Conservation (phyloP, 2,113 vertebrate genomes). For the Chrysemys picta region DNA sequence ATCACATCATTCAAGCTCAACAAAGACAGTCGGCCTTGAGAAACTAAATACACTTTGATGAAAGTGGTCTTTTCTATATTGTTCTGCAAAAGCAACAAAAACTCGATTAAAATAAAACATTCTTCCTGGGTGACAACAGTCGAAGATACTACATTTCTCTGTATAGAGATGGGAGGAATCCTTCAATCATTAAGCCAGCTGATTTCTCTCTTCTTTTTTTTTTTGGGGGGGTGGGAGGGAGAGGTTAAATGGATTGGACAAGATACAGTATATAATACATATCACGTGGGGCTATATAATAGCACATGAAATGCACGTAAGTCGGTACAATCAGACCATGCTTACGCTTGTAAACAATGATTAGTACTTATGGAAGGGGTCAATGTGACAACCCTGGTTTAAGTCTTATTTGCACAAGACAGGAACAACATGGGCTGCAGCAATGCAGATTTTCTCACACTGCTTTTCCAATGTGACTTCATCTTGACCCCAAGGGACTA, state of each 20-base stretch:
- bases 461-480: not conserved
- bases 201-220: not conserved
- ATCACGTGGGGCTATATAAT: not conserved
- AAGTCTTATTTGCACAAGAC: not conserved
- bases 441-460: not conserved
- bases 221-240: not conserved
- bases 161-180: not conserved
- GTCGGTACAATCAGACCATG: not conserved
- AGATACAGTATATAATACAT: not conserved
- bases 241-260: not conserved
- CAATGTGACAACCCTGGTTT: not conserved
- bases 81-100: constrained; percentile 76
- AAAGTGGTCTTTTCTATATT: constrained; percentile 89
- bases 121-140: not conserved
- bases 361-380: not conserved
- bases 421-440: not conserved
- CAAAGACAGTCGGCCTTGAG: constrained; percentile 89
- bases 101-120: not conserved
- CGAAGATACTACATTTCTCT: not conserved
- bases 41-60: constrained; percentile 84
- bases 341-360: not conserved
- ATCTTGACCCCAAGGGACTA: not conserved
- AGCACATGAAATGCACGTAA: not conserved
- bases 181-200: not conserved
- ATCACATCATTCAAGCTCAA: constrained; percentile 84